Conservation (phyloP, 2,888 invertebrate genomes). For the Coleophora deauratella region DNA sequence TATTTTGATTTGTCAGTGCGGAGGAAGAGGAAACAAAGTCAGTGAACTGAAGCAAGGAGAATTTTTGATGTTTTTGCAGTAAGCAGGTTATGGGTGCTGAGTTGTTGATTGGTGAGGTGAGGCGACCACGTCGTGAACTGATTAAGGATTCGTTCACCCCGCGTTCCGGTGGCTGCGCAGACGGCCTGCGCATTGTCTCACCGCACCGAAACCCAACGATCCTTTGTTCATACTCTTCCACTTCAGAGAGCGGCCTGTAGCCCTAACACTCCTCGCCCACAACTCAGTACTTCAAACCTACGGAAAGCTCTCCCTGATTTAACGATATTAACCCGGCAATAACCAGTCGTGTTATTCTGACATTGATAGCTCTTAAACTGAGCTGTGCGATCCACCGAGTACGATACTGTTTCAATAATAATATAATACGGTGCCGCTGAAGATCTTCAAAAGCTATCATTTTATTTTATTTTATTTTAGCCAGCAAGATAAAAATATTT, state of each 20-base stretch:
- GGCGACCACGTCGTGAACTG: slow-evolving; percentile 39
- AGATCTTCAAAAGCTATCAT: neutral
- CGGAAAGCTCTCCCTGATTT: slow-evolving; percentile 35
- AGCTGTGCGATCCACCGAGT: slow-evolving; percentile 16
- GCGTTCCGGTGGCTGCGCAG: slow-evolving; percentile 54
- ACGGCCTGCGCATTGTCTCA: slow-evolving; percentile 57
- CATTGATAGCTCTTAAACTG: slow-evolving; percentile 39
- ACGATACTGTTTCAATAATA: slow-evolving; percentile 4
- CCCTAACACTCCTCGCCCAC: slow-evolving; percentile 54
- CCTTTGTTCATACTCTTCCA: slow-evolving; percentile 65
- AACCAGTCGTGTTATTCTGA: slow-evolving; percentile 38
- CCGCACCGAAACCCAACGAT: slow-evolving; percentile 51
- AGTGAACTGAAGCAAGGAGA: too few relatives aligned
- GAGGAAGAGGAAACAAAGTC: too few relatives aligned
- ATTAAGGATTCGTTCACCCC: slow-evolving; percentile 65
- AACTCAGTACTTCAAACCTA: slow-evolving; percentile 26
- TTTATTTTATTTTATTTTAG: too few relatives aligned
- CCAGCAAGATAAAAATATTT: too few relatives aligned
- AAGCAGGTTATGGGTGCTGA: slow-evolving; percentile 17
- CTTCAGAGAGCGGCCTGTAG: slow-evolving; percentile 35
- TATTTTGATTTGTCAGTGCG: neutral
- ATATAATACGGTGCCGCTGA: neutral
- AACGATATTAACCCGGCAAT: slow-evolving; percentile 50
- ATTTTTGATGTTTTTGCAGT: too few relatives aligned
- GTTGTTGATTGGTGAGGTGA: slow-evolving; percentile 17